These are phyloP conservation scores for Drosophila prostipennis DNA, from an alignment of 2,888 invertebrate species.

Conservation along the genomic window DNA sequence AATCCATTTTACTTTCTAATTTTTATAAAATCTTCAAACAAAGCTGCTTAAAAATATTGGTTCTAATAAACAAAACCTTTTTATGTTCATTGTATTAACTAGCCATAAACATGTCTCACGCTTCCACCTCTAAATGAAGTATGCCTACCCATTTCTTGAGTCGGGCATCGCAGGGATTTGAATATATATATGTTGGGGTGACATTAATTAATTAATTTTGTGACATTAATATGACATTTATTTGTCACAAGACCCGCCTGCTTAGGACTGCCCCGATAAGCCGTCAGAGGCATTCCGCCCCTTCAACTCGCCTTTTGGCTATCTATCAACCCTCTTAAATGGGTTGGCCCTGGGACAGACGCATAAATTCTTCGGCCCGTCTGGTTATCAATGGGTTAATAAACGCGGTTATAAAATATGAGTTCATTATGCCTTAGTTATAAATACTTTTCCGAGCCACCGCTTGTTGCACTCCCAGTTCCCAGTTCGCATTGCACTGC, in stretches of 20 bases:
- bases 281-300: slow-evolving; percentile 10
- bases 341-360: slow-evolving; percentile 51
- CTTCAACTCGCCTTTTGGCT: neutral
- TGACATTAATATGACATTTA: slow-evolving; percentile 80
- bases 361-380: slow-evolving; percentile 66
- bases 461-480: slow-evolving; percentile 67
- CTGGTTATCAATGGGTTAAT: slow-evolving; percentile 78
- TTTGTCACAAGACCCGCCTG: slow-evolving; percentile 67
- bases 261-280: slow-evolving; percentile 57
- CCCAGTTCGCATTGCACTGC: slow-evolving; percentile 56
- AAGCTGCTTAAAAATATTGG: too few relatives aligned
- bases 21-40: too few relatives aligned
- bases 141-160: slow-evolving; percentile 5
- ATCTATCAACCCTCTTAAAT: slow-evolving; percentile 30
- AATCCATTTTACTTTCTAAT: too few relatives aligned
- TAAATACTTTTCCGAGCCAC: slow-evolving; percentile 64
- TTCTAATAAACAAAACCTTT: too few relatives aligned
- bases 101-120: neutral
- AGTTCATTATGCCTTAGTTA: slow-evolving; percentile 76
- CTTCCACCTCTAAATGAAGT: slow-evolving; percentile 1
- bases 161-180: slow-evolving; percentile 37
- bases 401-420: slow-evolving; percentile 76
- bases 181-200: slow-evolving; percentile 25
- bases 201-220: too few relatives aligned
- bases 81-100: too few relatives aligned